Evolutionary conservation across 2,797 vertebrate genomes (phyloP), one percentile per base, ranked within the genome.

Genomic region (Microctenopoma stevenorrisi): DNA sequence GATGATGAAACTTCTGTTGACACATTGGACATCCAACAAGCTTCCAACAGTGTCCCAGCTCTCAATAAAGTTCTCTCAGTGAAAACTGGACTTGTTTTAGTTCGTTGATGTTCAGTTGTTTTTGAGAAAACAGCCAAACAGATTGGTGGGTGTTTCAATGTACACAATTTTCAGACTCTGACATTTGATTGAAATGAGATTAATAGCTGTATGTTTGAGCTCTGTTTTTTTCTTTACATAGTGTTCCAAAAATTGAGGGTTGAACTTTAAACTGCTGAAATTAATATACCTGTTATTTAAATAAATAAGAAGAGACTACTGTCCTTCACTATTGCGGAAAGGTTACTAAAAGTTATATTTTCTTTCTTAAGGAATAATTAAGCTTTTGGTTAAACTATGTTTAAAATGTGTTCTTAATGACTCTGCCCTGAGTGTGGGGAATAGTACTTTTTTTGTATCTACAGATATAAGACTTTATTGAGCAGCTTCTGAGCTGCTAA

Each of bases 391-490:
- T 6, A 50, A 44, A n/a, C 43, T 30, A 8, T 2, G 48, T 62
- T 55, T 40, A 8, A 54, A 49, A 35, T 37, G 3, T 35, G 6
- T 35, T 12, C 4, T 48, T 55, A 30, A 50, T 59, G 42, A 30
- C 22, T 54, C 18, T 22, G 25, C 49, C 28, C 54, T 37, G 51
- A 64, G 42, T n/a, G 64, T 10, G 7, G 22, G 14, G 52, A n/a
- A 56, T 22, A 25, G 26, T 16, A 16, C 33, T 26, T 61, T 46
- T 38, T 52, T 50, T 69, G 68, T 59, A 44, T 68, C 78, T 73
- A 78, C 72, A 78, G 74, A 22, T 70, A 62, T 76, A 79, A 70
- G 61, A 71, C 52, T 64, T 55, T 56, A 48, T 68, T 4, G 44
- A 68, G 63, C 37, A n/a, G n/a, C 55, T 56, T 60, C 63, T 69